Conservation (phyloP, 2,888 invertebrate genomes). For the Rhopalosiphum nymphaeae region DNA sequence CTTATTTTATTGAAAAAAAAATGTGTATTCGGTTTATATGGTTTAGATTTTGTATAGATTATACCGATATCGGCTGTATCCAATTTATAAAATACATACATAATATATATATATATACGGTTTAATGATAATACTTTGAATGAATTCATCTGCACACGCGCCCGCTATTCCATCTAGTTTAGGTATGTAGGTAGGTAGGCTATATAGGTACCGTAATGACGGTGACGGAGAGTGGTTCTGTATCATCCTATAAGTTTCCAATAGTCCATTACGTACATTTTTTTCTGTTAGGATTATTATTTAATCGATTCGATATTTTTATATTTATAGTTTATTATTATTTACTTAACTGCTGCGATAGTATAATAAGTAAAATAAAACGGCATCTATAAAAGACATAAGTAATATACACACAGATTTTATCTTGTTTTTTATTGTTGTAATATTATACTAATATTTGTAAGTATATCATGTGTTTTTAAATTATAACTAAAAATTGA, state of each 20-base stretch:
- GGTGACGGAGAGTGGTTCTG: background rate
- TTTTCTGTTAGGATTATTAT: background rate
- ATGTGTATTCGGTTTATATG: background rate
- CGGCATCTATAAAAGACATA: too few relatives aligned
- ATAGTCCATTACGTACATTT: background rate
- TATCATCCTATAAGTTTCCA: background rate
- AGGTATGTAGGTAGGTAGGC: background rate
- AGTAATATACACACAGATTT: too few relatives aligned
- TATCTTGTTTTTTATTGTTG: too few relatives aligned
- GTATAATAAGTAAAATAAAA: too few relatives aligned
- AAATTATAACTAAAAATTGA: too few relatives aligned
- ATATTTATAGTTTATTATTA: background rate
- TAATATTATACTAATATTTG: too few relatives aligned
- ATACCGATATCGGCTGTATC: background rate
- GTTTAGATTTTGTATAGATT: background rate
- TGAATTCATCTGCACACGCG: background rate
- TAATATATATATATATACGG: background rate
- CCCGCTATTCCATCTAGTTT: background rate
- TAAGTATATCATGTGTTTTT: too few relatives aligned
- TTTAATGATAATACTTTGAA: background rate
- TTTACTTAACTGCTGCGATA: background rate
- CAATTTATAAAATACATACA: background rate
- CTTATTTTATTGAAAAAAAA: conserved; percentile 15
- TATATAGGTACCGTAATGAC: background rate
- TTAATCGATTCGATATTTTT: background rate